These are phyloP conservation scores for Geotrupes spiniger DNA, from an alignment of 2,888 invertebrate genomes.

Conservation along the genomic window DNA sequence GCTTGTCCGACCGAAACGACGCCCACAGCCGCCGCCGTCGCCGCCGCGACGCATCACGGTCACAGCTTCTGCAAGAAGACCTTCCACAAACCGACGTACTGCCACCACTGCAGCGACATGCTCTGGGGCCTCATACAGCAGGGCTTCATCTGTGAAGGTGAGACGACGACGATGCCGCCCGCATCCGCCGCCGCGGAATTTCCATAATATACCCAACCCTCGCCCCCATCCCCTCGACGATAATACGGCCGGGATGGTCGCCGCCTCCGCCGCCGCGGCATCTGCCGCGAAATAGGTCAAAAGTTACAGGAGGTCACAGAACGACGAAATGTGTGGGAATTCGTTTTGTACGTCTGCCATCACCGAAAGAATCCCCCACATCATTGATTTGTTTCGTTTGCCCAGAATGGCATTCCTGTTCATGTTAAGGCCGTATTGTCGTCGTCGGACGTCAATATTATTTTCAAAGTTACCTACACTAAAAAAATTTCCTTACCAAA, in stretches of 20 bases:
- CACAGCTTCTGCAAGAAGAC: slow-evolving; percentile 99
- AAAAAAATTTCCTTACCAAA: too few relatives aligned
- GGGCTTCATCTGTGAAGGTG: slow-evolving; percentile 99
- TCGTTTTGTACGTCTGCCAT: too few relatives aligned
- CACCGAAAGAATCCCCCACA: too few relatives aligned
- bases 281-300: slow-evolving; percentile 23
- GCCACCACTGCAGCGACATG: slow-evolving; percentile 99
- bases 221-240: too few relatives aligned
- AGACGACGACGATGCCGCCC: slow-evolving; percentile 39
- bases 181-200: background rate
- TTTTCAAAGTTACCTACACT: too few relatives aligned
- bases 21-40: slow-evolving; percentile 50
- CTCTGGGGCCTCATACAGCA: slow-evolving; percentile 99
- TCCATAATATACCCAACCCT: too few relatives aligned
- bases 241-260: slow-evolving; percentile 5
- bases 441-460: too few relatives aligned
- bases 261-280: slow-evolving; percentile 19
- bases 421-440: too few relatives aligned
- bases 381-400: too few relatives aligned
- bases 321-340: slow-evolving; percentile 3
- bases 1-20: slow-evolving; percentile 49
- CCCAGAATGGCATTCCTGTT: too few relatives aligned
- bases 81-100: slow-evolving; percentile 99
- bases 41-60: slow-evolving; percentile 56
- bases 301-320: slow-evolving; percentile 16